phyloP scores from a whole-genome alignment of 2,113 vertebrate species.

The Amphiprion ocellaris region DNA sequence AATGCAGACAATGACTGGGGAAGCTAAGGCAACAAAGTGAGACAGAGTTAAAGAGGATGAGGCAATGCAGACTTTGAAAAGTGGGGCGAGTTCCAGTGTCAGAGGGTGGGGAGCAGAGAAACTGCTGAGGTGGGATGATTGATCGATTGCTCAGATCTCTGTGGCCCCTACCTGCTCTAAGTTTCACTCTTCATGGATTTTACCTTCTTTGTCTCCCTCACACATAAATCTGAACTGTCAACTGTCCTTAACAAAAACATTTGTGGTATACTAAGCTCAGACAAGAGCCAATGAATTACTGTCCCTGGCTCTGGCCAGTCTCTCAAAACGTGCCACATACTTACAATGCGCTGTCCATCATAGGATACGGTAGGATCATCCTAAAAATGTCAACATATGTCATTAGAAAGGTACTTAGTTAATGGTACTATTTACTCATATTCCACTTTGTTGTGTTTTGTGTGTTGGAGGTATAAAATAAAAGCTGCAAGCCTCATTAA shows the following conservation, averaged over 20 bases:
- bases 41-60: neutral
- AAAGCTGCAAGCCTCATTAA: too few species aligned
- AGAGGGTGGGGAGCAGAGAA: slow-evolving; percentile 8
- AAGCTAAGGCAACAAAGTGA: neutral
- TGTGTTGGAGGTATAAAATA: too few species aligned
- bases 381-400: neutral
- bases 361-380: neutral
- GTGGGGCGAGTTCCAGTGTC: neutral
- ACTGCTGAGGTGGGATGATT: slow-evolving; percentile 18
- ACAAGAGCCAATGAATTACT: slow-evolving; percentile 12
- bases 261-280: neutral
- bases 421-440: too few species aligned
- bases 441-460: too few species aligned
- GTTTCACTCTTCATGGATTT: slow-evolving; percentile 42
- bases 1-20: neutral
- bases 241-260: slow-evolving; percentile 32
- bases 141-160: slow-evolving; percentile 27
- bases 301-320: neutral
- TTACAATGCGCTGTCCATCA: neutral
- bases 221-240: slow-evolving; percentile 35
- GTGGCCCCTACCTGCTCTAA: slow-evolving; percentile 1
- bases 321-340: neutral
- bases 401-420: neutral
- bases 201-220: slow-evolving; percentile 23
- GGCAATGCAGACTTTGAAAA: slow-evolving; percentile 19